Base-by-base conservation (phyloP, 2,113 vertebrate genomes). In the Seriola rivoliana region DNA sequence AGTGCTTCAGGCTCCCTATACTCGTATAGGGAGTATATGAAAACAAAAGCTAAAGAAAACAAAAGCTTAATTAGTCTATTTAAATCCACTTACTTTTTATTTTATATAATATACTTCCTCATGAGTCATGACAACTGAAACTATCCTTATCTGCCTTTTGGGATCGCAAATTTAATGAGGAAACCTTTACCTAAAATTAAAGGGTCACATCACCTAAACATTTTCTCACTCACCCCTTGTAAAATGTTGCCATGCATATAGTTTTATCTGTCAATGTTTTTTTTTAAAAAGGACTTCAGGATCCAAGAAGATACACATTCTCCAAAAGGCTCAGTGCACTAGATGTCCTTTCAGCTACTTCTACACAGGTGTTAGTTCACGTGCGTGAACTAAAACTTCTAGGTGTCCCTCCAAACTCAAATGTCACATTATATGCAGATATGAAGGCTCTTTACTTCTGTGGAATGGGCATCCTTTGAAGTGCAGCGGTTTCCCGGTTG, bases 381-480 rank as follows among this genome's bases (percentile, higher is more conserved):
- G 12, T 36, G 29, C 8, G 5, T 40, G 34, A 2, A 19, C n/a
- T 58, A 13, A 54, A 65, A 58, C 63, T 23, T 63, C 40, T 55
- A 54, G 16, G n/a, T 71, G 21, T 75, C 59, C 17, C 21, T 9
- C 36, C 42, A 58, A 71, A 80, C 8, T 63, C 0, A 55, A 75
- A 63, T n/a, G 12, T 40, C 32, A 52, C 25, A 60, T 17, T n/a
- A 42, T 36, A 23, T 62, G 64, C 23, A 69, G 17, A 44, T 36
- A 52, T 65, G 8, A 52, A 9, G 40, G 0, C 0, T 32, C 71
- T 95, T 94, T 96, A 99, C 98, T 98, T 93, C 98, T 95, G 92
- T 99, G 98, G 81, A 99, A 99, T 14, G 97, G 97, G 72, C 98
- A 99, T 93, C 97, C 98, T 95, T 97, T 99, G 85, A 97, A 99